Base-by-base conservation (phyloP, 2,888 invertebrate genomes). In the Philopedon plagiatum region DNA sequence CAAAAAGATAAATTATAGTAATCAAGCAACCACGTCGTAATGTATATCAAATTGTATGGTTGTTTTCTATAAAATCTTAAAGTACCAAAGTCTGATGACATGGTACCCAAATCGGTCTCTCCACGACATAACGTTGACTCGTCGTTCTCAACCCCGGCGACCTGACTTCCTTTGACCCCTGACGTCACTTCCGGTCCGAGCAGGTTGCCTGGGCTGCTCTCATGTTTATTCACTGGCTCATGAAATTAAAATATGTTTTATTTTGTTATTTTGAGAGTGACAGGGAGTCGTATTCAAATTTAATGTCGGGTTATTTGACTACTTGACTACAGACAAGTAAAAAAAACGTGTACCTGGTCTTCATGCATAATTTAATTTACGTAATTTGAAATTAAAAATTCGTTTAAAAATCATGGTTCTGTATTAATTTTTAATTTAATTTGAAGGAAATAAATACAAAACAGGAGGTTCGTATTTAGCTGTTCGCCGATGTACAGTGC, bases 161-260 rank as follows among this genome's bases (percentile, higher is more conserved):
- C 83, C 82, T 78, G 78, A 78, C 80, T 82, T 83, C 84, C 83
- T 80, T 76, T 79, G 81, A 82, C 84, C 82, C 81, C 78, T 81
- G 78, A 77, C 82, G 83, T 82, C 83, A 83, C 79, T 78, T 84
- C 83, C 83, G 82, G 82, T 80, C 82, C 39, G 68, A 41, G 44
- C 46, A 34, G 51, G 60, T 41, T 23, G 56, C 41, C 29, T 39
- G 57, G 21, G 58, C 29, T 18, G 39, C 46, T 60, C 39, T 66
- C 58, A 54, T 69, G 69, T 69, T 70, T 70, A 63, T 70, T 70
- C 70, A 57, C 63, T 56, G 49, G 18, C 21, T 63, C 49, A 54
- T 68, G 58, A 68, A 68, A 61, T 63, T 32, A 63, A 49, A 39
- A 58, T 39, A 39, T 39, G n/a, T 51, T 21, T 58, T 34, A 39